These are phyloP conservation scores for Callyntrura sp. DNA, from an alignment of 2,888 invertebrate genomes.

Conservation along the genomic window DNA sequence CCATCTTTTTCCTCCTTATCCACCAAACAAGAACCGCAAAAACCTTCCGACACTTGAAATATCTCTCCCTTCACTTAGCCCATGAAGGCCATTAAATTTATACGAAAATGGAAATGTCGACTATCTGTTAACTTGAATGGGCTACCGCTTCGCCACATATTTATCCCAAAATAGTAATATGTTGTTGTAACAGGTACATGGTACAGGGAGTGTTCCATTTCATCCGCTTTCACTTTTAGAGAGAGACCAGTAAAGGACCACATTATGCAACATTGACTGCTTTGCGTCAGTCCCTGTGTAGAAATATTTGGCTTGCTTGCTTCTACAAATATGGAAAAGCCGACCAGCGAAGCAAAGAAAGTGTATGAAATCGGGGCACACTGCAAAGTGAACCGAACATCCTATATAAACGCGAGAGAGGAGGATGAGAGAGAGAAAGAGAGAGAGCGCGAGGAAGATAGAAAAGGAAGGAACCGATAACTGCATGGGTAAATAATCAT, in stretches of 20 bases:
- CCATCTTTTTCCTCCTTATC: conserved; percentile 67
- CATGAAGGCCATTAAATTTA: conserved; percentile 78
- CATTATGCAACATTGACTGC: conserved; percentile 12
- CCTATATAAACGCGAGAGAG: not conserved
- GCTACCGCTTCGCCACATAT: conserved; percentile 64
- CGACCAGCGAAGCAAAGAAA: not conserved
- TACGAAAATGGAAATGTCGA: conserved; percentile 79
- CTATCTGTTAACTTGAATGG: conserved; percentile 76
- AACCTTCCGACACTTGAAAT: conserved; percentile 79
- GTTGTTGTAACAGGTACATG: conserved; percentile 68
- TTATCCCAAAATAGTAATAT: conserved; percentile 59
- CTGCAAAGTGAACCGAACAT: not conserved
- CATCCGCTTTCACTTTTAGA: not conserved
- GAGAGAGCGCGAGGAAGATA: not conserved
- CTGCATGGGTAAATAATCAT: conserved; percentile 78
- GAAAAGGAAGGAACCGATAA: conserved; percentile 72
- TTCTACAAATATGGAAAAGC: no score
- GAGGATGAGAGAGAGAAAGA: no score
- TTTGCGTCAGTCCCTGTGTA: not conserved
- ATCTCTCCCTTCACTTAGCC: conserved; percentile 77
- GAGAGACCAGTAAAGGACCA: conserved; percentile 30
- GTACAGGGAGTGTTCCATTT: not conserved
- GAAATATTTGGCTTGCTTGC: no score
- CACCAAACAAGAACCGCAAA: conserved; percentile 74
- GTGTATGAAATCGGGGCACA: not conserved